Percentiles rank a stretch among this genome's conserved stretches.
Evolutionary conservation across 1,140 invertebrate species (phyloP).

Genomic region (Chironomus tepperi): DNA sequence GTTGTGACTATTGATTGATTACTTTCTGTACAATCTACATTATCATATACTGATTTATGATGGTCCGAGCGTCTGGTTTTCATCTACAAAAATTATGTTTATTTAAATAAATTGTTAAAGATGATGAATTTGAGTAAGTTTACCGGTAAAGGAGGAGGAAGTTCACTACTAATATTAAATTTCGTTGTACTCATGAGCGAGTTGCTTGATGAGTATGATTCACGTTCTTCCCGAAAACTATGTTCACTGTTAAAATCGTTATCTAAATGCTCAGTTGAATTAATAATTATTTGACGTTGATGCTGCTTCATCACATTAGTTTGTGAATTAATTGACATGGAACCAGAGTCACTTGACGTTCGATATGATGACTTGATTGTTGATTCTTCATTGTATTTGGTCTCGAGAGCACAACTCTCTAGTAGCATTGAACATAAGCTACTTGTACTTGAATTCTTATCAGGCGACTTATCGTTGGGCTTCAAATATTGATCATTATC

Average conservation of each 20-base stretch:
- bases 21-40: background rate
- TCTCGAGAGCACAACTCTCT: too few relatives aligned
- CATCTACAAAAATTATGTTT: background rate
- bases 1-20: constrained; percentile 1
- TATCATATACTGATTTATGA: constrained; percentile 2
- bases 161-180: background rate
- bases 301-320: background rate
- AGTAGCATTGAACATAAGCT: background rate
- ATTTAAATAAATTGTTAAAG: too few relatives aligned
- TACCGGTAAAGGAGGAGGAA: background rate
- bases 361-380: too few relatives aligned
- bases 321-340: background rate
- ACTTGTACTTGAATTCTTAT: constrained; percentile 7
- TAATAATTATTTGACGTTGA: background rate
- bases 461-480: background rate
- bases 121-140: background rate
- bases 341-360: too few relatives aligned
- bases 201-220: too few relatives aligned
- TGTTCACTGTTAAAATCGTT: background rate
- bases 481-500: background rate
- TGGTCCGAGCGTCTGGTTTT: background rate
- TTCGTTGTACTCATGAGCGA: too few relatives aligned
- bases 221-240: background rate
- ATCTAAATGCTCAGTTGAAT: background rate
- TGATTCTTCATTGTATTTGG: too few relatives aligned